A percentile compares a stretch with the other conserved stretches of the same genome.
Evolutionary conservation across 1,140 invertebrate genomes (phyloP).

Genomic region (Leucophenga varia): DNA sequence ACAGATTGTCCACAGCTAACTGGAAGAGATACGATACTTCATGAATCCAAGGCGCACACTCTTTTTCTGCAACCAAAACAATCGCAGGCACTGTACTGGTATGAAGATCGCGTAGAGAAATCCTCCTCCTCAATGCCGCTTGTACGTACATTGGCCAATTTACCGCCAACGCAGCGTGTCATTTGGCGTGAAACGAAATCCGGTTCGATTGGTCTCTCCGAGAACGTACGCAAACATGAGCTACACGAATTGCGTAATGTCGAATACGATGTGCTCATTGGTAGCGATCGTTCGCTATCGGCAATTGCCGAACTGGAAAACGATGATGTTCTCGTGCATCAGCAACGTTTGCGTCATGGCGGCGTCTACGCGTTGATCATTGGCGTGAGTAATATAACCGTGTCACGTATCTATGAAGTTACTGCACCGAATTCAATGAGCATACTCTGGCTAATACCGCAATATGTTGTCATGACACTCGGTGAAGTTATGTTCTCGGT

Average conservation of each 20-base stretch:
- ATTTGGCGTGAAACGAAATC: constrained; percentile 21
- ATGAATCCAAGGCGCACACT: constrained; percentile 51
- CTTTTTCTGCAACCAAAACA: constrained; percentile 55
- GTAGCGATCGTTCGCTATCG: no score
- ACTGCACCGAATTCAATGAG: constrained; percentile 72
- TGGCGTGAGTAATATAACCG: constrained; percentile 22
- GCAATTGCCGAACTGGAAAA: neutral
- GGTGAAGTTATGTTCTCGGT: constrained; percentile 86
- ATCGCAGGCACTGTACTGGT: constrained; percentile 23
- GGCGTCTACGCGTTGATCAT: constrained; percentile 64
- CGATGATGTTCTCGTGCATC: constrained; percentile 2
- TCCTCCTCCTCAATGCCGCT: constrained; percentile 32
- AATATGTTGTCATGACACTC: constrained; percentile 82
- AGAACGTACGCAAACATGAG: constrained; percentile 31
- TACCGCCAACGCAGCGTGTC: constrained; percentile 24
- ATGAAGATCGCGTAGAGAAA: constrained; percentile 39
- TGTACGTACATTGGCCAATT: constrained; percentile 33
- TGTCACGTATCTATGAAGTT: constrained; percentile 46
- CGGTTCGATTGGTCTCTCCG: constrained; percentile 14
- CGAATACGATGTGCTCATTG: constrained; percentile 16
- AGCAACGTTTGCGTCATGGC: constrained; percentile 44
- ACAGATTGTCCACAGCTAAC: constrained; percentile 23
- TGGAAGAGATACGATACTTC: constrained; percentile 24
- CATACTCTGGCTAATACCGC: constrained; percentile 82
- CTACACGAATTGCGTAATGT: constrained; percentile 29